A percentile compares a stretch with the other conserved stretches of the same genome.
phyloP scores from a whole-genome alignment of 2,888 invertebrate genomes.

The Zootermopsis nevadensis region DNA sequence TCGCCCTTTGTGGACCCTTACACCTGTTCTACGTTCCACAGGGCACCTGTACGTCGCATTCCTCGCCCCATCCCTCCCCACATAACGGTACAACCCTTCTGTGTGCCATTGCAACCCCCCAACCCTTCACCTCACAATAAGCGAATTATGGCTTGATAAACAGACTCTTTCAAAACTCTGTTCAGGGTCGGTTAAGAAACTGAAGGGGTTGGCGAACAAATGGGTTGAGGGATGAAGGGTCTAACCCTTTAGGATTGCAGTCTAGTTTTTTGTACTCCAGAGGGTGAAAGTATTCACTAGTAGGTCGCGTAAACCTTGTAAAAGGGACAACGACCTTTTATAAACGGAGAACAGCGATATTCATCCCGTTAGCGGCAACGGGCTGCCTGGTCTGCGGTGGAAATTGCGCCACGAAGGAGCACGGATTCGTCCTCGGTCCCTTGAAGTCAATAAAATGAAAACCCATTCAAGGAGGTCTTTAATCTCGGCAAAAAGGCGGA shows the following conservation, averaged over 20 bases:
- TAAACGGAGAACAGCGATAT: too few relatives aligned
- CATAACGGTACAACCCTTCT: not conserved
- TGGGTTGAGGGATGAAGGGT: conserved; percentile 6
- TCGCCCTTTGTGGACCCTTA: too few relatives aligned
- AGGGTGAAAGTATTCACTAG: conserved; percentile 1
- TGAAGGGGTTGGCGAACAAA: not conserved
- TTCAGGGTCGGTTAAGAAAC: conserved; percentile 14
- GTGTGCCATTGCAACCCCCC: not conserved
- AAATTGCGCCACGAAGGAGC: conserved; percentile 28
- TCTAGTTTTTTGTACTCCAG: conserved; percentile 6
- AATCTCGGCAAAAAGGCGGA: not conserved
- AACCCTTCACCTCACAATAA: conserved; percentile 36
- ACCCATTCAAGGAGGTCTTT: conserved; percentile 19
- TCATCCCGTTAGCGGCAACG: not conserved
- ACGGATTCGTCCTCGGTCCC: not conserved
- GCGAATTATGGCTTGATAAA: conserved; percentile 41
- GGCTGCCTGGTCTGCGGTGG: not conserved
- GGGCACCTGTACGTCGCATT: not conserved
- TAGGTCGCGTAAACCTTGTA: not conserved
- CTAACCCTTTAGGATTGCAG: conserved; percentile 30
- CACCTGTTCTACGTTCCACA: not conserved
- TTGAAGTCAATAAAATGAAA: conserved; percentile 11
- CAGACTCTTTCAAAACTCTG: conserved; percentile 5
- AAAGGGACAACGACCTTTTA: conserved; percentile 28
- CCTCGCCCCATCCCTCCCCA: not conserved